These are phyloP conservation scores for Rallus limicola DNA, from an alignment of 2,113 vertebrate genomes.

Conservation along the genomic window DNA sequence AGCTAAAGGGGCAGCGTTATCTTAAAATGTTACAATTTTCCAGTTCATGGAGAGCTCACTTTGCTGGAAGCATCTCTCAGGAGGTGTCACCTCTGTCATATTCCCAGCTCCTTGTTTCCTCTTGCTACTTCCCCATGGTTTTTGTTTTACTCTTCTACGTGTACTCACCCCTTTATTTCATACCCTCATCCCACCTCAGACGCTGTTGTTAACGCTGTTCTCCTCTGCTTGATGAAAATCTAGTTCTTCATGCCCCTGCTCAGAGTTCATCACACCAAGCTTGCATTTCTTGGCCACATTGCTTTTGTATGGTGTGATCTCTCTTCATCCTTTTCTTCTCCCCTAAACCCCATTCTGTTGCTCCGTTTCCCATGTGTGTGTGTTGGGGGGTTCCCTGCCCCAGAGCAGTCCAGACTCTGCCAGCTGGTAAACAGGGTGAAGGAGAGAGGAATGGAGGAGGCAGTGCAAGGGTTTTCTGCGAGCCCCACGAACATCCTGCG, in stretches of 20 bases:
- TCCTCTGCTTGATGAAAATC: not conserved
- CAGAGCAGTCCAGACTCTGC: not conserved
- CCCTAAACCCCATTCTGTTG: not conserved
- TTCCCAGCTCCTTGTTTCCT: not conserved
- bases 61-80: not conserved
- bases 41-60: not conserved
- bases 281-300: not conserved
- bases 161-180: not conserved
- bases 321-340: not conserved
- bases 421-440: not conserved
- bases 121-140: not conserved
- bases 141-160: not conserved
- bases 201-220: not conserved
- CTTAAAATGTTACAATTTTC: not conserved
- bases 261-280: not conserved
- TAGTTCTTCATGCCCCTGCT: not conserved
- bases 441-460: not conserved
- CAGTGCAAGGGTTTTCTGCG: not conserved
- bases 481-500: not conserved
- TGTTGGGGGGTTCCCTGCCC: not conserved
- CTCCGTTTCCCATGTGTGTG: not conserved
- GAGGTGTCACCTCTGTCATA: not conserved
- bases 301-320: not conserved
- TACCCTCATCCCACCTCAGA: fast-evolving
- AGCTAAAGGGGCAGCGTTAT: not conserved